These are phyloP conservation scores for Dicentrarchus labrax DNA, from an alignment of 2,113 vertebrate species.

Conservation along the genomic window DNA sequence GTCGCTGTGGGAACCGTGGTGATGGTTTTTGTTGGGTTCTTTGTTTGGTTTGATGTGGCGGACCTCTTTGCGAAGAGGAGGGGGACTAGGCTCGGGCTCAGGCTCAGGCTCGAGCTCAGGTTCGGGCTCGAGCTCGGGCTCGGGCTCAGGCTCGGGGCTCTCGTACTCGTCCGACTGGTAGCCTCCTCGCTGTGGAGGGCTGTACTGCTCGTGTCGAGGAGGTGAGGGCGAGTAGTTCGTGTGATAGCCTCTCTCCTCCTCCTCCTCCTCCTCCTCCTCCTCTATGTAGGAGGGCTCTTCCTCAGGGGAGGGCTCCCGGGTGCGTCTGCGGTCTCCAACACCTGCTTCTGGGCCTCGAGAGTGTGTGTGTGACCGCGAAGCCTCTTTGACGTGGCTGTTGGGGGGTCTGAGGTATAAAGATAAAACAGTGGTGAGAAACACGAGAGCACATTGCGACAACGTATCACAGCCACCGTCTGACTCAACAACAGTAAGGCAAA, in stretches of 20 bases:
- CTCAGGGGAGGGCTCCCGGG: constrained; percentile 83
- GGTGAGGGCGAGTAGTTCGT: constrained; percentile 87
- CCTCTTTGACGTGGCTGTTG: constrained; percentile 76
- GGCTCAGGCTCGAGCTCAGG: constrained; percentile 83
- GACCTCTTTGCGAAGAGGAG: constrained; percentile 69
- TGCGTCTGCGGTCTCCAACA: constrained; percentile 79
- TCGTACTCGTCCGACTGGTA: constrained; percentile 83
- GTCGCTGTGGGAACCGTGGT: constrained; percentile 62
- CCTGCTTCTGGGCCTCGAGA: constrained; percentile 53
- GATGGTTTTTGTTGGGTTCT: constrained; percentile 75
- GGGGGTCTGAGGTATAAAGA: constrained; percentile 62
- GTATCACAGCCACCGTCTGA: neutral
- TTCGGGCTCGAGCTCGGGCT: constrained; percentile 76
- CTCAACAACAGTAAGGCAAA: neutral
- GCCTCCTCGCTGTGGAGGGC: constrained; percentile 75
- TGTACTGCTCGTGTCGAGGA: constrained; percentile 84
- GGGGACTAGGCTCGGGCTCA: neutral
- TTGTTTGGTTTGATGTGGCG: constrained; percentile 77
- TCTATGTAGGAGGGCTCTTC: constrained; percentile 69
- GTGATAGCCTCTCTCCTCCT: constrained; percentile 82
- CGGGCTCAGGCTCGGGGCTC: constrained; percentile 86
- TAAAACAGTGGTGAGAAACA: neutral
- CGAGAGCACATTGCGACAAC: neutral
- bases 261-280: constrained; percentile 83
- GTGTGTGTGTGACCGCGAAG: constrained; percentile 57